Evolutionary conservation across 2,888 invertebrate species (phyloP), one percentile per base, ranked within the genome.

Genomic region (Melanchra persicariae): DNA sequence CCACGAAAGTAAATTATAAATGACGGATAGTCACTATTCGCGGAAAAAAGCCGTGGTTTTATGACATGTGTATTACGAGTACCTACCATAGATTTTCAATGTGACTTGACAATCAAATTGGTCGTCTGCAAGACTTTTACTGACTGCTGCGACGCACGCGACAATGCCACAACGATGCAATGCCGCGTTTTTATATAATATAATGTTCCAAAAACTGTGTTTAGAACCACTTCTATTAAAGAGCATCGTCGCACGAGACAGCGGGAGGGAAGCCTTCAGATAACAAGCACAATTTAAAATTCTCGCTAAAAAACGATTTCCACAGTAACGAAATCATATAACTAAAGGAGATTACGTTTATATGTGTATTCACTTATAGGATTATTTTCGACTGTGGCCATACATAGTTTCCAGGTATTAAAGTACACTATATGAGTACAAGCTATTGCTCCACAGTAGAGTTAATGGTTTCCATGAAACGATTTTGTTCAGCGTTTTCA

Each of bases 401-500:
- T 54, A 34, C 47, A 62, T 59, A 70, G 22, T 61, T 85, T 85
- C 72, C 76, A 70, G 70, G 82, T 73, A 84, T 70, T 24, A 66
- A 40, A n/a, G 45, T 40, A 58, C 58, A 65, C 12, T 37, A n/a
- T n/a, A n/a, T n/a, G n/a, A n/a, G 37, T 12, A 74, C 52, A 69
- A 73, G 49, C 52, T 58, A 77, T 69, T 55, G 62, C 52, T 67
- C 49, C 37, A 70, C 68, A 75, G 70, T 75, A 55, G 43, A 70
- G 37, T 52, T 58, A 79, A 73, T 73, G 26, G 65, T 65, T 82
- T 85, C 80, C 68, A 65, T 61, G 68, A 76, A 85, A 65, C 57
- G 45, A 51, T 71, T 77, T 62, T 66, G 43, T 52, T 51, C 19
- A 63, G 26, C 65, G 34, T 55, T 75, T 75, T 66, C 52, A 76